Conservation (phyloP, 2,113 vertebrate species). For the Typhlomys cinereus region DNA sequence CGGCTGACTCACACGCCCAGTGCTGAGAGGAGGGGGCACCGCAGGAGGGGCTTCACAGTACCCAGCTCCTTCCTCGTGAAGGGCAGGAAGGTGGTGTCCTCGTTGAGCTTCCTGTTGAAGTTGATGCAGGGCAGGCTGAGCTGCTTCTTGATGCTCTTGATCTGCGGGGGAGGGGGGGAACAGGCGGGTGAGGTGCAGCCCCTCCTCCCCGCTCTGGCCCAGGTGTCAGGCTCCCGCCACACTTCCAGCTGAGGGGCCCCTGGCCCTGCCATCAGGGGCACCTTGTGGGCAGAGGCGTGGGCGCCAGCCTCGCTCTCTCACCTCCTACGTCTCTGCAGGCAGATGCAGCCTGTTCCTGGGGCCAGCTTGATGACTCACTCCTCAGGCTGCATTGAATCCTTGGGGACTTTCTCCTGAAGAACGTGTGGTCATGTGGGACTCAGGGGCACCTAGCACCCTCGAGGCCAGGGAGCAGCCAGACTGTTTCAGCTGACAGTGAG, state of each 20-base stretch:
- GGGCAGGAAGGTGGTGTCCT: constrained; percentile 92
- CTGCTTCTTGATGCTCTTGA: constrained; percentile 96
- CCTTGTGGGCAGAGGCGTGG: no score
- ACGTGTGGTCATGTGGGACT: background rate
- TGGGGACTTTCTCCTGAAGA: constrained; percentile 89
- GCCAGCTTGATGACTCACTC: constrained; percentile 93
- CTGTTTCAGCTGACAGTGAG: background rate
- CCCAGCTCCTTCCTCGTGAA: background rate
- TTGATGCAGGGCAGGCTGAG: constrained; percentile 95
- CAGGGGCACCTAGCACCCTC: background rate
- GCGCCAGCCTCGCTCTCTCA: constrained; percentile 64
- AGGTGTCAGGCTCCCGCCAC: no score
- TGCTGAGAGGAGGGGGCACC: background rate
- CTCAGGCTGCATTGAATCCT: constrained; percentile 85
- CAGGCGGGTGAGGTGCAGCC: no score
- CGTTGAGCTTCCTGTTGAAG: constrained; percentile 98
- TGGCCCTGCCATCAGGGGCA: no score
- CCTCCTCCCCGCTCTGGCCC: no score
- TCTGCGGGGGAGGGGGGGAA: constrained; percentile 83
- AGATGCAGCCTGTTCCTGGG: constrained; percentile 95
- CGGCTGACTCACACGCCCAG: no score
- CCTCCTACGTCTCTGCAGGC: constrained; percentile 90
- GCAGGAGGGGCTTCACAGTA: no score
- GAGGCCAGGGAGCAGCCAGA: no score
- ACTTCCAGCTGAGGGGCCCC: no score